Base-by-base conservation (phyloP, 2,113 vertebrate species). In the Struthio camelus region DNA sequence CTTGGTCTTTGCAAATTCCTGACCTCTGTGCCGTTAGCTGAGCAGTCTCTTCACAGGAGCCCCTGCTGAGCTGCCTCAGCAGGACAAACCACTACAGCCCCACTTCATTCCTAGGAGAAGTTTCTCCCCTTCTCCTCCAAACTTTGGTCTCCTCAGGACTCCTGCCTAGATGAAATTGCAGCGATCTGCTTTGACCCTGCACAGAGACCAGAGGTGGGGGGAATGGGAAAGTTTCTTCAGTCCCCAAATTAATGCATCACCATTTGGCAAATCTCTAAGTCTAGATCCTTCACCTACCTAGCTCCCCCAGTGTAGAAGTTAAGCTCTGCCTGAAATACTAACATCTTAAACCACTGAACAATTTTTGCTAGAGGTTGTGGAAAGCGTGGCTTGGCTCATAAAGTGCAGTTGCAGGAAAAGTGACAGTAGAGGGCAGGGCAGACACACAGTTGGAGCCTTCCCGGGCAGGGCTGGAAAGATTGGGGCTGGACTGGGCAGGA, bases 361-460 rank as follows among this genome's bases (percentile, higher is more conserved):
- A 7, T 27, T 51, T 15, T 51, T 19, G 4, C 24, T 73, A 20
- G 76, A 11, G 24, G 30, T 25, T 65, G n/a, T 13, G 51, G 5
- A 13, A 50, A 36, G 22, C 28, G 16, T 1, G 5, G 9, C 2
- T 3, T 25, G 42, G 4, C 4, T 14, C 7, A 2, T 14, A 10
- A 44, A 46, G 42, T 20, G 38, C 16, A 38, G 51, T 17, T 79
- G 94, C 48, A 51, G 76, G 81, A 93, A 73, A 67, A 71, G 23
- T 2, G 65, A 97, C 98, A 88, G 96, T 93, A 97, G 98, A 97
- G 97, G 97, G 96, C 96, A 98, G 97, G 96, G 96, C 88, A 28
- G n/a, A 94, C 96, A 73, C 97, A 72, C 84, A n/a, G 32, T 76
- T 94, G 92, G 77, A 95, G 64, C 67, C 20, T 89, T 62, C 76